Conservation (phyloP, 1,140 invertebrate species). For the Drosophila equinoxialis region DNA sequence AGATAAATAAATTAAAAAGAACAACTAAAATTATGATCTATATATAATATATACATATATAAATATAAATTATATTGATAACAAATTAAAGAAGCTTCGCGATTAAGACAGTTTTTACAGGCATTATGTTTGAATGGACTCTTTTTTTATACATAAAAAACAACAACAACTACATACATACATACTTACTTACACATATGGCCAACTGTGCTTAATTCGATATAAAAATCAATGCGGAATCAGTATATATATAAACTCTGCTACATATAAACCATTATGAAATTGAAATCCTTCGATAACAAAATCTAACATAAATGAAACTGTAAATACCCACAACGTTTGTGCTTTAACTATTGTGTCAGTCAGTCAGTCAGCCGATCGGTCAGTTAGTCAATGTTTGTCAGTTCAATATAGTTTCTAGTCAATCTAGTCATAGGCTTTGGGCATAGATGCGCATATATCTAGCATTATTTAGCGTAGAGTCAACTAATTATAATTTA, state of each 20-base stretch:
- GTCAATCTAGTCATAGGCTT: constrained; percentile 37
- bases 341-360: constrained; percentile 54
- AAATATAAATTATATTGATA: constrained; percentile 32
- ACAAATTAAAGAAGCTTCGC: constrained; percentile 61
- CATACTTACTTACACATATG: constrained; percentile 29
- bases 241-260: constrained; percentile 22
- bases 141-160: constrained; percentile 27
- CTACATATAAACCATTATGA: constrained; percentile 23
- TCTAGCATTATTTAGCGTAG: constrained; percentile 35
- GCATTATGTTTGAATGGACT: constrained; percentile 44
- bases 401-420: constrained; percentile 54
- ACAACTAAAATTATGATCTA: constrained; percentile 18
- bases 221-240: constrained; percentile 21
- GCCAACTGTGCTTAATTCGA: constrained; percentile 54
- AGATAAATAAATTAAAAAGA: not conserved
- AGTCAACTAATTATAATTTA: constrained; percentile 24
- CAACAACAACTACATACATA: not conserved
- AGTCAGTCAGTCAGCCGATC: constrained; percentile 24
- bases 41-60: constrained; percentile 8
- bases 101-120: constrained; percentile 50
- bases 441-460: not conserved
- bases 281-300: constrained; percentile 37
- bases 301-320: constrained; percentile 31
- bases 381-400: constrained; percentile 45
- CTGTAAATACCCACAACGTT: constrained; percentile 71